phyloP scores from a whole-genome alignment of 2,797 vertebrate species.

The Melopsittacus undulatus region DNA sequence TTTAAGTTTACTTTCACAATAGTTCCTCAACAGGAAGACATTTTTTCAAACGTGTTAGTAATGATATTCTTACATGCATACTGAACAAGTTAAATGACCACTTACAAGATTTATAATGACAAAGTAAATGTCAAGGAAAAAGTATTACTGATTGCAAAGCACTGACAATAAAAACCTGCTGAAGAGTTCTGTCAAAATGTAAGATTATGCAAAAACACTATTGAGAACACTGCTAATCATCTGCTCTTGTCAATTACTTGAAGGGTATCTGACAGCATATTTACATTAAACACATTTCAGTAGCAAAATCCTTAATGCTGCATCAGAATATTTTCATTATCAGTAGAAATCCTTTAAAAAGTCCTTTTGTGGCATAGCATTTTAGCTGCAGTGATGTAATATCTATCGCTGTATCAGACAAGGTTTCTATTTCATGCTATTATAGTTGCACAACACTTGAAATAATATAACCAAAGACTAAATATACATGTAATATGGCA shows the following conservation, averaged over 20 bases:
- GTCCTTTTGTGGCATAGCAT: conserved; percentile 29
- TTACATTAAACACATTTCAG: conserved; percentile 87
- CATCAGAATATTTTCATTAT: conserved; percentile 77
- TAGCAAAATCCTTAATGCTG: conserved; percentile 79
- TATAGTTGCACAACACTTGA: background rate
- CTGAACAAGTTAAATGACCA: conserved; percentile 79
- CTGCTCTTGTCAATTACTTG: conserved; percentile 92
- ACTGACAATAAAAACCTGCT: conserved; percentile 78
- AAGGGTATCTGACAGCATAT: conserved; percentile 92
- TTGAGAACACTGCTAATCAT: conserved; percentile 91
- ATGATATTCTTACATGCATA: conserved; percentile 57
- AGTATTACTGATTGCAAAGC: conserved; percentile 75
- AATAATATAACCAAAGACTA: background rate
- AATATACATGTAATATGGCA: background rate
- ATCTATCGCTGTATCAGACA: background rate
- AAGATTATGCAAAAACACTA: conserved; percentile 89
- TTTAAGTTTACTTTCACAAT: conserved; percentile 63
- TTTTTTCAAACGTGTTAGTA: conserved; percentile 34
- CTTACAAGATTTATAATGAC: conserved; percentile 80
- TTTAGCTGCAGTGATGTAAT: conserved; percentile 12
- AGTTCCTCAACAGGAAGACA: conserved; percentile 44
- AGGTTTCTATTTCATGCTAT: background rate
- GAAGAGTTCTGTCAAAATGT: conserved; percentile 84
- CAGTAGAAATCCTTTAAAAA: conserved; percentile 72
- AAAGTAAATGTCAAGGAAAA: conserved; percentile 79